Conservation (phyloP, 2,888 invertebrate genomes). For the Azorinus chamasolen region DNA sequence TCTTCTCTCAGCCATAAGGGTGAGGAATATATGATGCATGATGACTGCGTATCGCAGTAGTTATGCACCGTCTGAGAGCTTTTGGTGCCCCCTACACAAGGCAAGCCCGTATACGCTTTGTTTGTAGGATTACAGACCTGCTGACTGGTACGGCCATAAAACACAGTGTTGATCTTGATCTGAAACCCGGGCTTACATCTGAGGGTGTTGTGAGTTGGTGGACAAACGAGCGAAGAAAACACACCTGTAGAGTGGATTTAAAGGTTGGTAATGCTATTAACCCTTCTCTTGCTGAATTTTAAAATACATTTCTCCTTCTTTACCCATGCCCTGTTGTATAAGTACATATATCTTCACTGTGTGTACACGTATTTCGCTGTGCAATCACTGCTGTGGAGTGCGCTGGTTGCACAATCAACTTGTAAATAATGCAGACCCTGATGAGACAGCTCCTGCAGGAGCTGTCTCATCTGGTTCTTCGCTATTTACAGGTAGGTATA, state of each 20-base stretch:
- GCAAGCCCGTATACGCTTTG: conserved; percentile 28
- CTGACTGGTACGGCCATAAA: conserved; percentile 50
- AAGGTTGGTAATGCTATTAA: no score
- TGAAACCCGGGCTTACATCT: conserved; percentile 52
- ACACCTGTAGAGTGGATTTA: conserved; percentile 22
- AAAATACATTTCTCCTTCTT: no score
- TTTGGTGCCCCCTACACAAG: conserved; percentile 35
- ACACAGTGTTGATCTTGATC: conserved; percentile 48
- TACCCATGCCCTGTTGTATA: no score
- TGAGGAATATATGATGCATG: conserved; percentile 42
- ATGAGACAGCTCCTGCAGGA: no score
- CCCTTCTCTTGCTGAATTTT: no score
- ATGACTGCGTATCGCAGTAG: conserved; percentile 52
- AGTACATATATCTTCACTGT: no score
- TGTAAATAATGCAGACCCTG: no score
- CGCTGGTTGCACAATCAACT: no score
- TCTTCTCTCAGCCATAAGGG: conserved; percentile 51
- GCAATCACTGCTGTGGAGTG: no score
- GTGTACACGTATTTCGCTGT: no score
- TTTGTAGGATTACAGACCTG: conserved; percentile 38
- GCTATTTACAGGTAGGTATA: no score
- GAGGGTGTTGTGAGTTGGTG: conserved; percentile 25
- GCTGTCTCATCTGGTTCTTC: no score
- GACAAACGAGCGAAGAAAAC: conserved; percentile 31
- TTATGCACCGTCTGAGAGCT: conserved; percentile 42